A percentile compares a stretch with the other conserved stretches of the same genome.
Conservation (phyloP, 2,797 vertebrate species). For the Crenichthys baileyi region DNA sequence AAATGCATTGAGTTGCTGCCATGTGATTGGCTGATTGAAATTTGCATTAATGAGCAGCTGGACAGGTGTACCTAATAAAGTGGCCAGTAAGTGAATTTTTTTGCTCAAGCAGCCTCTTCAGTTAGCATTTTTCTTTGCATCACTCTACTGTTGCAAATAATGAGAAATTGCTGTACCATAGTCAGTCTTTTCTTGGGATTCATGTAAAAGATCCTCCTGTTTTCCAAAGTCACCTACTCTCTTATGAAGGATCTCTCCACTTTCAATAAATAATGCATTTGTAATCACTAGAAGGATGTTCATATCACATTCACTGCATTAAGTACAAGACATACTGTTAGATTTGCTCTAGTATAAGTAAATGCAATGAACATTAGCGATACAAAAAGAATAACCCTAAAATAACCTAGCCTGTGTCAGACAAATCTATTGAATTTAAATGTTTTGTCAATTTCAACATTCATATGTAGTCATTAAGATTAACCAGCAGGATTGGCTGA, state of each 20-base stretch:
- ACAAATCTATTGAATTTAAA: neutral
- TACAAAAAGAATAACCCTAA: too few relatives aligned
- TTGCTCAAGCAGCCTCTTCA: too few relatives aligned
- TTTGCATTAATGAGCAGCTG: too few relatives aligned
- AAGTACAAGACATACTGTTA: slow-evolving; percentile 30
- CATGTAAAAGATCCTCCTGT: slow-evolving; percentile 46
- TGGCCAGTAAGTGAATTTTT: too few relatives aligned
- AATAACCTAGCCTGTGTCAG: too few relatives aligned
- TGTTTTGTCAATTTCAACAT: neutral
- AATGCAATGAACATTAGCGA: neutral
- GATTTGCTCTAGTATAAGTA: slow-evolving; percentile 5
- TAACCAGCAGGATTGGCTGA: too few relatives aligned
- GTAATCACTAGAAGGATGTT: slow-evolving; percentile 5
- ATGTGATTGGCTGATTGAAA: too few relatives aligned
- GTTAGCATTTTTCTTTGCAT: too few relatives aligned
- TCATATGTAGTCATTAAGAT: neutral
- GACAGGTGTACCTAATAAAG: too few relatives aligned
- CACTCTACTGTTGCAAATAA: neutral
- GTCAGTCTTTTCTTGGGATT: slow-evolving; percentile 21
- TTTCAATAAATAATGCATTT: slow-evolving; percentile 60
- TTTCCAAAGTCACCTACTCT: slow-evolving; percentile 38
- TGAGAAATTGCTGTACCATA: slow-evolving; percentile 5
- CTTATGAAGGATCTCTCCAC: slow-evolving; percentile 51
- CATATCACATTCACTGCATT: slow-evolving; percentile 43
- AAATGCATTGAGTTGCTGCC: too few relatives aligned